Conservation (phyloP, 2,888 invertebrate genomes). For the Lasioglossum zephyrum region DNA sequence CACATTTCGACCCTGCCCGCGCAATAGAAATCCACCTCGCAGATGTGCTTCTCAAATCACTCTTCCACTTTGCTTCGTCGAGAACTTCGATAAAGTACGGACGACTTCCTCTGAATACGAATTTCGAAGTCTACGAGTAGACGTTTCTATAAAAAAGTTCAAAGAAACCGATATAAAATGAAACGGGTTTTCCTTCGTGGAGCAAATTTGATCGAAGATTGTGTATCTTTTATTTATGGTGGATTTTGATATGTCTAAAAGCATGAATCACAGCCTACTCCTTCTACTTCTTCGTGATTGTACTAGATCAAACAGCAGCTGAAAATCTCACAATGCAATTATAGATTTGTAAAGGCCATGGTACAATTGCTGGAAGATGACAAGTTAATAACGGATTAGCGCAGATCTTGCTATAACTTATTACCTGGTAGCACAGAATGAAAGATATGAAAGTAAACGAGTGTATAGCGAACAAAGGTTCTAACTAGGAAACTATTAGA, state of each 20-base stretch:
- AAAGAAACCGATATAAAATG: neutral
- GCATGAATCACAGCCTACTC: neutral
- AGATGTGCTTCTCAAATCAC: neutral
- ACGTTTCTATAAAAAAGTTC: neutral
- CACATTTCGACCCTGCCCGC: too few relatives aligned
- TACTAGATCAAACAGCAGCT: neutral
- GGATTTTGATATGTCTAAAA: neutral
- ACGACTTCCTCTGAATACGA: neutral
- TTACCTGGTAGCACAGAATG: neutral
- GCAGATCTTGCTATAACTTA: neutral
- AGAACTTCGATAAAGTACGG: neutral
- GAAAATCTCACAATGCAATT: neutral
- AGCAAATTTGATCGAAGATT: neutral
- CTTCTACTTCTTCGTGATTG: neutral
- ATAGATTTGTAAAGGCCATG: too few relatives aligned
- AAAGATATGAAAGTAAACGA: neutral
- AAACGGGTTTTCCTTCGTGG: neutral
- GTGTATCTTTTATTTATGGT: neutral
- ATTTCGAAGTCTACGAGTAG: neutral
- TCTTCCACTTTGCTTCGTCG: neutral
- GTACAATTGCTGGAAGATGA: neutral
- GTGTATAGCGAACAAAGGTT: neutral
- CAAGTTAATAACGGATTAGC: neutral
- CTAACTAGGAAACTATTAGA: neutral
- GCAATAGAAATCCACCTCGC: neutral